Conservation (phyloP, 2,888 invertebrate genomes). For the Meiosimyza platycephala region DNA sequence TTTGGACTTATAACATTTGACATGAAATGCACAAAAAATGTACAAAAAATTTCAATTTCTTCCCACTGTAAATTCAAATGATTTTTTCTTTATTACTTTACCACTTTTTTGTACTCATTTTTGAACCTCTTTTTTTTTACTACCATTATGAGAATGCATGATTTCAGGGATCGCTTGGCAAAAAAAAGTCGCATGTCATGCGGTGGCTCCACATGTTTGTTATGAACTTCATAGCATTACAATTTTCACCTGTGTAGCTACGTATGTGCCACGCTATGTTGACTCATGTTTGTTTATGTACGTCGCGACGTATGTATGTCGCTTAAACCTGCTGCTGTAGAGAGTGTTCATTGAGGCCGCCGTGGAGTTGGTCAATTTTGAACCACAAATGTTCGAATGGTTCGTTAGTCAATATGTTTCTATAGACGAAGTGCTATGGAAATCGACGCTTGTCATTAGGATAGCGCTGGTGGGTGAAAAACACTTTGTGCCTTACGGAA, state of each 20-base stretch:
- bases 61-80: too few relatives aligned
- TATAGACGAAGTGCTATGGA: background rate
- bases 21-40: too few relatives aligned
- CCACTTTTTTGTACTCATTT: background rate
- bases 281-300: background rate
- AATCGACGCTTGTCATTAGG: background rate
- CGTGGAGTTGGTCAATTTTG: slow-evolving; percentile 52
- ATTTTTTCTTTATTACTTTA: too few relatives aligned
- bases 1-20: too few relatives aligned
- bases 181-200: slow-evolving; percentile 4
- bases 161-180: background rate
- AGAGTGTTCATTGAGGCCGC: slow-evolving; percentile 41
- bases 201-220: slow-evolving; percentile 23
- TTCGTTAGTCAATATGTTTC: slow-evolving; percentile 44
- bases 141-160: slow-evolving; percentile 22
- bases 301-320: slow-evolving; percentile 17
- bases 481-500: too few relatives aligned
- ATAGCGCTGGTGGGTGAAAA: background rate
- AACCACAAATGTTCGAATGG: slow-evolving; percentile 56
- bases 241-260: slow-evolving; percentile 30
- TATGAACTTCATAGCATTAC: slow-evolving; percentile 21
- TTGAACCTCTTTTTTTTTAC: background rate
- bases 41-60: too few relatives aligned
- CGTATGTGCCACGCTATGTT: background rate
- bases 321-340: background rate